Evolutionary conservation across 2,888 invertebrate species (phyloP).

Genomic region (Eilema sororculum): DNA sequence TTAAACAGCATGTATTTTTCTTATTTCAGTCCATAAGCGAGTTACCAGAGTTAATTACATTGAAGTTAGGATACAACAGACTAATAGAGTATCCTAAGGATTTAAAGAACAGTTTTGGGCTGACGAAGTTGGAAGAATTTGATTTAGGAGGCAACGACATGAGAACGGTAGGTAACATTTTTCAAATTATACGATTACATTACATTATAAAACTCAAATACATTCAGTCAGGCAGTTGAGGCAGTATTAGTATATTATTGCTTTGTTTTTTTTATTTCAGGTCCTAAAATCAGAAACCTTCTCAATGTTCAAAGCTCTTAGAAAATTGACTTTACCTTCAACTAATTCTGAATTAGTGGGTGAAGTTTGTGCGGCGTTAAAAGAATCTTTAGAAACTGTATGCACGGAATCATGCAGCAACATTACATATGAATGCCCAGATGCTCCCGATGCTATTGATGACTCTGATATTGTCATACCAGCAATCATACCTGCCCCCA

Average conservation of each 20-base stretch:
- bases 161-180: conserved; percentile 68
- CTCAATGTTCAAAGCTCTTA: conserved; percentile 70
- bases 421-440: conserved; percentile 66
- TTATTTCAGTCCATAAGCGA: conserved; percentile 80
- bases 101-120: conserved; percentile 73
- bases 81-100: conserved; percentile 79
- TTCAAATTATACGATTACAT: not conserved
- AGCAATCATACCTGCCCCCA: conserved; percentile 66
- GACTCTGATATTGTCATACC: conserved; percentile 67
- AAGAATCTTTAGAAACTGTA: conserved; percentile 66
- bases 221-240: not conserved
- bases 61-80: conserved; percentile 78
- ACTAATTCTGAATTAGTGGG: conserved; percentile 60
- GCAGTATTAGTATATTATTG: not conserved
- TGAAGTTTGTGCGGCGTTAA: conserved; percentile 70
- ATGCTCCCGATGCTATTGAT: conserved; percentile 59
- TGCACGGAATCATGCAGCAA: conserved; percentile 69
- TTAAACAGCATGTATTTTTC: not conserved
- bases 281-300: conserved; percentile 68
- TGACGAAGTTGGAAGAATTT: conserved; percentile 75
- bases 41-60: conserved; percentile 66
- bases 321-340: conserved; percentile 68
- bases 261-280: conserved; percentile 61
- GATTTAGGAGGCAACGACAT: conserved; percentile 83
- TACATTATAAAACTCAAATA: not conserved